Evolutionary conservation across 2,113 vertebrate species (phyloP), one percentile per base, ranked within the genome.

Genomic region (Thunnus thynnus): DNA sequence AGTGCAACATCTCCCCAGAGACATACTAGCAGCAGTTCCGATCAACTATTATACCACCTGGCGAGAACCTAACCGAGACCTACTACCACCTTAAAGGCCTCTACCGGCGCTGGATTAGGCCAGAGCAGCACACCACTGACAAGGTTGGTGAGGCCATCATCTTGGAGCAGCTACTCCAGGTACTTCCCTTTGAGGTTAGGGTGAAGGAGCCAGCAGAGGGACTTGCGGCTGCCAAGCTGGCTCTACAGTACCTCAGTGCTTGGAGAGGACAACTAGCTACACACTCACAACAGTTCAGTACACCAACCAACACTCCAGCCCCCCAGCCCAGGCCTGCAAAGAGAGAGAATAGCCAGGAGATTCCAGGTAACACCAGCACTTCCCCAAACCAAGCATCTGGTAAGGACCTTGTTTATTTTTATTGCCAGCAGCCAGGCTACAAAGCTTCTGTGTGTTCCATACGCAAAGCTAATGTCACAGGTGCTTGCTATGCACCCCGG

Each of bases 1-100:
- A 68, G 12, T 77, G 60, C 22, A 55, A 77, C 44, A 68, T 77
- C 22, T 77, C 64, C 0, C 25, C 75, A n/a, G 64, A 77, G 18
- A 77, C 63, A 0, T 77, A 77, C 54, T 22, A 18, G 5, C 64
- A 50, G 44, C 41, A 73, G 25, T 73, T 73, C 25, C 3, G 64
- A 4, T n/a, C 41, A 20, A 5, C 22, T 0, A 3, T 6, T 1
- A 17, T 67, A 0, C 74, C 63, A 17, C 22, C 22, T 17, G 16
- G 55, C 3, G 64, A 50, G 22, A 60, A 20, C n/a, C 22, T 14
- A 3, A 67, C 13, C 0, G 41, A 68, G 8, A 48, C 63, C 14
- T 58, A 68, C 17, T 22, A 77, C 16, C 74, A 54, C 13, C 25
- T 69, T 20, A 25, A 25, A 22, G 36, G 55, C 3, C 36, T 65